Conservation (phyloP, 2,797 vertebrate genomes). For the Tauraco hartlaubi region DNA sequence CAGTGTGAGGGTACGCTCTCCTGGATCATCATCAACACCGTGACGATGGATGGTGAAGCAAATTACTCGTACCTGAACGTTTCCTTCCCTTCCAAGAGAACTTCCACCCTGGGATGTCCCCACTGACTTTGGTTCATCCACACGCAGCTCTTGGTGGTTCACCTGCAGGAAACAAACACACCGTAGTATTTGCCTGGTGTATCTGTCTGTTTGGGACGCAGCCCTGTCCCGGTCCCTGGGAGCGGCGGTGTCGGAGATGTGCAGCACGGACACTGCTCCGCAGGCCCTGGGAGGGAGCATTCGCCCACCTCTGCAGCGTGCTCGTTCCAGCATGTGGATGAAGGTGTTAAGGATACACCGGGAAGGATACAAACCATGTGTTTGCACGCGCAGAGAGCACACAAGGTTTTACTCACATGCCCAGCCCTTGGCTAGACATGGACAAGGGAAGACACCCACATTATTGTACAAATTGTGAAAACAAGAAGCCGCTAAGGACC, state of each 20-base stretch:
- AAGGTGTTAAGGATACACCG: not conserved
- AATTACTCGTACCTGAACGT: fast-evolving
- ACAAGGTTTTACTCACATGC: fast-evolving
- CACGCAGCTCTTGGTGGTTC: fast-evolving
- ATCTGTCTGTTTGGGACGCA: not conserved
- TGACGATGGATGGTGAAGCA: not conserved
- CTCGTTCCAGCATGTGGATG: fast-evolving
- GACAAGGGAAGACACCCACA: fast-evolving
- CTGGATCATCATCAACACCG: not conserved
- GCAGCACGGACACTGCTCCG: fast-evolving
- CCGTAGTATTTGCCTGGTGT: fast-evolving
- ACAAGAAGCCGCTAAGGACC: not conserved
- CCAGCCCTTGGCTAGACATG: not conserved
- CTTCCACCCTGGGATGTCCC: not conserved
- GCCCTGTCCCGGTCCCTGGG: not conserved
- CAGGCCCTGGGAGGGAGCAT: not conserved
- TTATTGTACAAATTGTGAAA: not conserved
- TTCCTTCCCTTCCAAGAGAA: not conserved
- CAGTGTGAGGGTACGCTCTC: not conserved
- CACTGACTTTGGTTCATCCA: not conserved
- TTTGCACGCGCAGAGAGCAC: not conserved
- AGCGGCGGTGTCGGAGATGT: fast-evolving
- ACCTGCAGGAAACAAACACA: not conserved
- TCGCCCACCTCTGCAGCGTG: fast-evolving
- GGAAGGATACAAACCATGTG: not conserved